phyloP scores from a whole-genome alignment of 2,113 vertebrate genomes.

The Gadus macrocephalus region DNA sequence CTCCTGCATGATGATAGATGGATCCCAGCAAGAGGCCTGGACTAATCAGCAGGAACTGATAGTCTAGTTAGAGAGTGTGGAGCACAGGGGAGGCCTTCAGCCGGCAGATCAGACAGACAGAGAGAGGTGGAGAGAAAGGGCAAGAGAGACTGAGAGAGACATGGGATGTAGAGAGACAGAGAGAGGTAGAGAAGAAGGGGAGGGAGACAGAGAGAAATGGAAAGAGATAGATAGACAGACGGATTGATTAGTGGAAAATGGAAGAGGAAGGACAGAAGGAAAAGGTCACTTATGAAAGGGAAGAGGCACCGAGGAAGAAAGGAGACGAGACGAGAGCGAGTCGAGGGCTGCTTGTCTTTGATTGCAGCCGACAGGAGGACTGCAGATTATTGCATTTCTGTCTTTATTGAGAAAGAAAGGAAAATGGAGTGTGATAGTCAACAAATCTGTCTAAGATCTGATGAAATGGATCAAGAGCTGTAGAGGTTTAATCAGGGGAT shows the following conservation, averaged over 20 bases:
- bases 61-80: slow-evolving; percentile 32
- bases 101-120: slow-evolving; percentile 29
- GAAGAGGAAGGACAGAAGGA: neutral
- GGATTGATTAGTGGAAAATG: neutral
- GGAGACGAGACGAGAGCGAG: neutral
- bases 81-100: slow-evolving; percentile 34
- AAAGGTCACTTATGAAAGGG: slow-evolving; percentile 3
- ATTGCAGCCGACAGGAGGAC: neutral
- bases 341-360: neutral
- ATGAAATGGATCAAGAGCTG: neutral
- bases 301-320: neutral
- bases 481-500: neutral
- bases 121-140: neutral
- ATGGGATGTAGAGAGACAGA: neutral
- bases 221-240: neutral
- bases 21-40: slow-evolving; percentile 52
- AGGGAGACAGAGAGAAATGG: neutral
- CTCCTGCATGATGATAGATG: slow-evolving; percentile 62
- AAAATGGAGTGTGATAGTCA: neutral
- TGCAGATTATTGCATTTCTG: neutral
- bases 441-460: neutral
- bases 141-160: neutral
- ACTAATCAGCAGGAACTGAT: slow-evolving; percentile 66
- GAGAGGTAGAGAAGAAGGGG: neutral
- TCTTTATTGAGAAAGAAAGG: neutral